These are phyloP conservation scores for Trachelus tabidus DNA, from an alignment of 2,888 invertebrate genomes.

Conservation along the genomic window DNA sequence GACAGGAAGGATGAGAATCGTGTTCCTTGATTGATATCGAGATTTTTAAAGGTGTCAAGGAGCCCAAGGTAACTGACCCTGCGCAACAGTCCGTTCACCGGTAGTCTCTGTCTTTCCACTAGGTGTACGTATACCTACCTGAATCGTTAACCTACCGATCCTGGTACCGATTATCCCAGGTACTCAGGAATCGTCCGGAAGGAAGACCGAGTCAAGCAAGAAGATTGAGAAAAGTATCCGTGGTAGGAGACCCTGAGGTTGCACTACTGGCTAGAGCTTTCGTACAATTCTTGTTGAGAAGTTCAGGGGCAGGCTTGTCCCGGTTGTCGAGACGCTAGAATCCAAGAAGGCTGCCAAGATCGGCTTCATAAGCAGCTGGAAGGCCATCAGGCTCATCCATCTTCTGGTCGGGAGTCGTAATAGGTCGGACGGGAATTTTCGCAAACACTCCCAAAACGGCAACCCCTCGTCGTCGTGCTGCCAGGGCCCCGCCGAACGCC, in stretches of 20 bases:
- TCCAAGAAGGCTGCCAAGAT: slow-evolving; percentile 46
- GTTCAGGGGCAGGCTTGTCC: background rate
- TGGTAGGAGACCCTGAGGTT: background rate
- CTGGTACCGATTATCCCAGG: background rate
- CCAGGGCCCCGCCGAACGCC: slow-evolving; percentile 64
- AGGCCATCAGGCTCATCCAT: slow-evolving; percentile 55
- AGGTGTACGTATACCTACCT: background rate
- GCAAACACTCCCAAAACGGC: slow-evolving; percentile 65
- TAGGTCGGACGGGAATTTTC: slow-evolving; percentile 60
- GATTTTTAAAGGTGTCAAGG: background rate
- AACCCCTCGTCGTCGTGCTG: slow-evolving; percentile 64
- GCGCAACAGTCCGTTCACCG: slow-evolving; percentile 54
- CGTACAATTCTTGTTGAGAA: background rate
- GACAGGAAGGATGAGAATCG: background rate
- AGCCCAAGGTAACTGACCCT: slow-evolving; percentile 59
- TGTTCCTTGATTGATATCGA: background rate
- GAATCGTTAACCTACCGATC: background rate
- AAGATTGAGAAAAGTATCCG: background rate
- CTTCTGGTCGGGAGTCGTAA: slow-evolving; percentile 57
- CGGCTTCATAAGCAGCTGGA: slow-evolving; percentile 53
- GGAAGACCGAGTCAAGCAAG: background rate
- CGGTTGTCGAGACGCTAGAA: background rate
- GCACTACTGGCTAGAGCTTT: background rate
- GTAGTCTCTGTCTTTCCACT: background rate
- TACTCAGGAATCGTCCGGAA: background rate